phyloP scores from a whole-genome alignment of 23 tunicate species.

The Styela clava region DNA sequence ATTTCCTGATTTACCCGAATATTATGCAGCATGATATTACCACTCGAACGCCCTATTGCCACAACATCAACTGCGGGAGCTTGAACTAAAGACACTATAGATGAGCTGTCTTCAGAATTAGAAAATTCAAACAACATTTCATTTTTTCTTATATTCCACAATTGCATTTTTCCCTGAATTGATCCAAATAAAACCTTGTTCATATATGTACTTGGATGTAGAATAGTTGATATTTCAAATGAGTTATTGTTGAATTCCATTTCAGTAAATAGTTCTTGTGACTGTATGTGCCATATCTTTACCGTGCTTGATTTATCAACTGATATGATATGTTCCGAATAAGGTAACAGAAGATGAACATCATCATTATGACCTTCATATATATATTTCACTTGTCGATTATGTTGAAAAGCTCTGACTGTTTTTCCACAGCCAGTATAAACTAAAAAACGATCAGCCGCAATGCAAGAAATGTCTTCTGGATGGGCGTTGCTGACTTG shows the following conservation, averaged over 20 bases:
- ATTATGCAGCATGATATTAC: conserved; percentile 51
- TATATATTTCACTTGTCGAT: conserved; percentile 27
- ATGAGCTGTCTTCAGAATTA: conserved; percentile 11
- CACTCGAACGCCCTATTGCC: conserved; percentile 56
- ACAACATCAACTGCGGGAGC: conserved; percentile 78
- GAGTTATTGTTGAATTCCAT: conserved; percentile 40
- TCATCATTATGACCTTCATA: conserved; percentile 49
- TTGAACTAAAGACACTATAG: conserved; percentile 47
- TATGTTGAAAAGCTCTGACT: conserved; percentile 29
- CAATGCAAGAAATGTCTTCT: conserved; percentile 77
- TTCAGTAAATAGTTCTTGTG: conserved; percentile 37
- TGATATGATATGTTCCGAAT: conserved; percentile 64
- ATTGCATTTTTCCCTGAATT: conserved; percentile 61
- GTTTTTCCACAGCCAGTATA: conserved; percentile 64
- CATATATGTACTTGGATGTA: conserved; percentile 82
- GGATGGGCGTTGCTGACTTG: conserved; percentile 60
- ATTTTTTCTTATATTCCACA: conserved; percentile 74
- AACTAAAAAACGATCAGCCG: conserved; percentile 56
- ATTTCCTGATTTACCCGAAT: conserved; percentile 21
- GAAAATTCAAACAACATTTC: conserved; percentile 53
- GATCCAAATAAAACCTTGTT: conserved; percentile 81
- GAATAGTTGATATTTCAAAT: conserved; percentile 56
- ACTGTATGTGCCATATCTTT: conserved; percentile 62
- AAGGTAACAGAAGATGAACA: conserved; percentile 62
- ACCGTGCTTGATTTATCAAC: conserved; percentile 61